These are phyloP conservation scores for Autographa gamma DNA, from an alignment of 2,888 invertebrate genomes.

Conservation along the genomic window DNA sequence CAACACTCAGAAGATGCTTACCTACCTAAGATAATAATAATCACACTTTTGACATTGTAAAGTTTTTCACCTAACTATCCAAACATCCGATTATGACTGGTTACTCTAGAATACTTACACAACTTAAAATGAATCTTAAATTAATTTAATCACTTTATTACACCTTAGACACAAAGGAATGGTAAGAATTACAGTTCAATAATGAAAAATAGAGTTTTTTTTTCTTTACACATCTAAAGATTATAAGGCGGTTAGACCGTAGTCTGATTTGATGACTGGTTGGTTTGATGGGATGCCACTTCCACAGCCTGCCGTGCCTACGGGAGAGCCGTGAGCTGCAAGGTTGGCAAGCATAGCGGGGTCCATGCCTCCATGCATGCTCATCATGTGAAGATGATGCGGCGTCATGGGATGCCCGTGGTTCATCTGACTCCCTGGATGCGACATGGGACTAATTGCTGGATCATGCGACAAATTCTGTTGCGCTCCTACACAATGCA, in stretches of 20 bases:
- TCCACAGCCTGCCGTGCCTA: conserved; percentile 85
- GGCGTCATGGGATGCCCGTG: conserved; percentile 88
- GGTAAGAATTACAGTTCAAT: conserved; percentile 83
- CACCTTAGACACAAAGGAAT: conserved; percentile 86
- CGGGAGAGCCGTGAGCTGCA: conserved; percentile 88
- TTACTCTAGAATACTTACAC: conserved; percentile 83
- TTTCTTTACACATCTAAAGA: conserved; percentile 83
- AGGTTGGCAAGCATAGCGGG: conserved; percentile 86
- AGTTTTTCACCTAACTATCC: conserved; percentile 85
- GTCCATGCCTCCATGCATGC: conserved; percentile 84
- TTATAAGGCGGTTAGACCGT: conserved; percentile 94
- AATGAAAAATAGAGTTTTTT: conserved; percentile 85
- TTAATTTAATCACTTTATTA: conserved; percentile 84
- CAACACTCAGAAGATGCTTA: conserved; percentile 78
- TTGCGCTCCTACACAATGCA: conserved; percentile 89
- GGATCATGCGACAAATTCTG: conserved; percentile 84
- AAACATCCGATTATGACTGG: conserved; percentile 86
- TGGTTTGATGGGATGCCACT: conserved; percentile 82
- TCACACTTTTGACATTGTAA: conserved; percentile 89
- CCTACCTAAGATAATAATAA: conserved; percentile 86
- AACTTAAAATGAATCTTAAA: conserved; percentile 78
- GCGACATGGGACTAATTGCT: conserved; percentile 87
- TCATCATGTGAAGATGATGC: conserved; percentile 86
- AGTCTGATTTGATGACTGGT: conserved; percentile 94
- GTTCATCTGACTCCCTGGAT: conserved; percentile 83